Conservation (phyloP, 2,888 invertebrate genomes). For the Lordiphosa fenestrarum region DNA sequence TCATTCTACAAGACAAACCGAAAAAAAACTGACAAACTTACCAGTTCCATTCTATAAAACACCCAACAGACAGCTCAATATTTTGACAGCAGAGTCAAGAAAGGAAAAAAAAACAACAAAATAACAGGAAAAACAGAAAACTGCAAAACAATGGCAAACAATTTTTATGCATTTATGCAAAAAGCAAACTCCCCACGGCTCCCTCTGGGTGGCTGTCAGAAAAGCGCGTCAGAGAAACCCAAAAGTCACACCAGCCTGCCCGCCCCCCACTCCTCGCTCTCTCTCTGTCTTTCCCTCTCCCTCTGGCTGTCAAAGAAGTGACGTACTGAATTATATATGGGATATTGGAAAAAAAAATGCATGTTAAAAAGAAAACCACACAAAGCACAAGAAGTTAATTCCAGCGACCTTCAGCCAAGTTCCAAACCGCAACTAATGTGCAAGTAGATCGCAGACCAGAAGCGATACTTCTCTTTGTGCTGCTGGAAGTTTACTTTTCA, state of each 20-base stretch:
- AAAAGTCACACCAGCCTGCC: slow-evolving; percentile 63
- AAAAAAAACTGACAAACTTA: slow-evolving; percentile 27
- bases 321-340: slow-evolving; percentile 62
- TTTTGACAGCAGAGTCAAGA: slow-evolving; percentile 54
- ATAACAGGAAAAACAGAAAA: slow-evolving; percentile 16
- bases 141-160: slow-evolving; percentile 68
- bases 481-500: slow-evolving; percentile 60
- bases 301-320: slow-evolving; percentile 56
- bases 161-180: slow-evolving; percentile 76
- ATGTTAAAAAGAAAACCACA: slow-evolving; percentile 2
- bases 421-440: slow-evolving; percentile 55
- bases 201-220: slow-evolving; percentile 50
- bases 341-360: slow-evolving; percentile 41
- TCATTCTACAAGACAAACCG: slow-evolving; percentile 10
- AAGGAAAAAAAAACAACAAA: slow-evolving; percentile 11
- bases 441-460: slow-evolving; percentile 47
- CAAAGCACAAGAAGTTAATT: not conserved
- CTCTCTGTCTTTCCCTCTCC: not conserved
- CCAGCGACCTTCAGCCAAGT: slow-evolving; percentile 40
- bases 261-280: not conserved
- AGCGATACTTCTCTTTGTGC: slow-evolving; percentile 46
- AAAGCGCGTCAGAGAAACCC: slow-evolving; percentile 47
- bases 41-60: slow-evolving; percentile 32
- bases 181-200: slow-evolving; percentile 22
- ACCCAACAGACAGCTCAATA: slow-evolving; percentile 67